Evolutionary conservation across 37 sponge, comb jelly and placozoan genomes (phyloP).

Genomic region (Hormiphora californensis): DNA sequence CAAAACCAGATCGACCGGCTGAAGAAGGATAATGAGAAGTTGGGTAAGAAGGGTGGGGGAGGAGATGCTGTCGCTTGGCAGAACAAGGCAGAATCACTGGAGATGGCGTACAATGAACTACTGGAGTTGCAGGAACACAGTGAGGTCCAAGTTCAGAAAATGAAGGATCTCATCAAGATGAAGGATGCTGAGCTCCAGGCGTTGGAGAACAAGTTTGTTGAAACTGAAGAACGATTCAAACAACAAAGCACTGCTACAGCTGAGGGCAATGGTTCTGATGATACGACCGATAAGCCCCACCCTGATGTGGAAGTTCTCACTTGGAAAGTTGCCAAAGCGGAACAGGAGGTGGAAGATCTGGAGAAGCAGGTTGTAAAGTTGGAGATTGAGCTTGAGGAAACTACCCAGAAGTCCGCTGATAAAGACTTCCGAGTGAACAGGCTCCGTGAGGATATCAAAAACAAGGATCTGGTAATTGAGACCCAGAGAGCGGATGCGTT

Average conservation of each 20-base stretch:
- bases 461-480: slow-evolving; percentile 34
- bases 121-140: slow-evolving; percentile 45
- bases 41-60: not conserved
- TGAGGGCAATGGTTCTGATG: not conserved
- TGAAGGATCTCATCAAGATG: slow-evolving; percentile 29
- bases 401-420: not conserved
- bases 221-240: not conserved
- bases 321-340: slow-evolving; percentile 13
- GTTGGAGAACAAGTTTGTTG: slow-evolving; percentile 22
- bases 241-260: not conserved
- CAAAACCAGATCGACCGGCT: slow-evolving; percentile 28
- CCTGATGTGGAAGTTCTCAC: not conserved
- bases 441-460: slow-evolving; percentile 29
- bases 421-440: slow-evolving; percentile 41
- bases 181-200: slow-evolving; percentile 20
- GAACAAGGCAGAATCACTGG: slow-evolving; percentile 40
- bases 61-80: slow-evolving; percentile 50
- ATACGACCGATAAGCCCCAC: not conserved
- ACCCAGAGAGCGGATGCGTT: slow-evolving; percentile 14
- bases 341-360: not conserved
- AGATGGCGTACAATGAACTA: slow-evolving; percentile 32
- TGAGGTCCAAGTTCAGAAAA: slow-evolving; percentile 50
- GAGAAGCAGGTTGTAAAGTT: slow-evolving; percentile 28
- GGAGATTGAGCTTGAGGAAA: not conserved
- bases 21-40: slow-evolving; percentile 25